Conservation (phyloP, 1,140 invertebrate species). For the Zaprionus gabonicus region DNA sequence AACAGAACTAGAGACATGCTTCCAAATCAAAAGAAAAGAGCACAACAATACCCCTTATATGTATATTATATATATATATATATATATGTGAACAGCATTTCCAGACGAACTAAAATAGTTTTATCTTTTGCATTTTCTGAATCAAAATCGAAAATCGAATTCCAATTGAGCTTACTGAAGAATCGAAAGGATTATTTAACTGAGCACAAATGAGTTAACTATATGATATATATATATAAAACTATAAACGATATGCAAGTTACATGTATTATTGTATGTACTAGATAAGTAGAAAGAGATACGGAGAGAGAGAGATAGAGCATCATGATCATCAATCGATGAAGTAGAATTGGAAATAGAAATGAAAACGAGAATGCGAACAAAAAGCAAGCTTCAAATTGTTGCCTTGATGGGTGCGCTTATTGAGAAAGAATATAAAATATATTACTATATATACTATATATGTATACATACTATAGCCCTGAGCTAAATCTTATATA, state of each 20-base stretch:
- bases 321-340: neutral
- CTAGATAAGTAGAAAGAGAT: conserved; percentile 34
- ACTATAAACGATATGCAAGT: conserved; percentile 18
- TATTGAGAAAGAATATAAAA: conserved; percentile 31
- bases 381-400: conserved; percentile 36
- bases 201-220: conserved; percentile 7
- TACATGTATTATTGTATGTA: conserved; percentile 27
- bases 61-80: conserved; percentile 3
- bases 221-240: conserved; percentile 6
- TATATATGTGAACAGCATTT: conserved; percentile 17
- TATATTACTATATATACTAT: conserved; percentile 24
- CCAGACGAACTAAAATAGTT: conserved; percentile 7
- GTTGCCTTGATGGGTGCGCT: conserved; percentile 49
- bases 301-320: conserved; percentile 11
- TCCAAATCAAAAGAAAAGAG: neutral
- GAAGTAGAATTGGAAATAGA: neutral
- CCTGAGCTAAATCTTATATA: conserved; percentile 12
- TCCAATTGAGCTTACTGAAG: conserved; percentile 9
- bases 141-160: conserved; percentile 5
- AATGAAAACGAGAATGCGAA: conserved; percentile 13
- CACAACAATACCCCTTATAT: neutral
- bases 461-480: conserved; percentile 20
- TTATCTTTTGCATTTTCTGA: conserved; percentile 9
- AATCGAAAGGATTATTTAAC: conserved; percentile 3
- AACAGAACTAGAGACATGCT: neutral